phyloP scores from a whole-genome alignment of 1,140 invertebrate species.

The Aphelenchoides fujianensis region DNA sequence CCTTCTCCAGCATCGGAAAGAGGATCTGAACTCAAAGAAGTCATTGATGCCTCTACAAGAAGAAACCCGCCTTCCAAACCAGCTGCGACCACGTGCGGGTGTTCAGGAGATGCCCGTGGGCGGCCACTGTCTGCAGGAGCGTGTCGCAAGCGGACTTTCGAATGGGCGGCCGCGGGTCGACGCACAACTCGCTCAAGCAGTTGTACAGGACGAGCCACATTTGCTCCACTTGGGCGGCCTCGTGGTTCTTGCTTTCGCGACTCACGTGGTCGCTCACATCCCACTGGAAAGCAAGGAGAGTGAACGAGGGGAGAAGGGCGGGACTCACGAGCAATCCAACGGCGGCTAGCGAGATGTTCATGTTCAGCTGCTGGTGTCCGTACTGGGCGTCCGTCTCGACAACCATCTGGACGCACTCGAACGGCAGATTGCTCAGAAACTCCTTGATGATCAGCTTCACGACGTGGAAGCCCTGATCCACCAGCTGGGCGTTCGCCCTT shows the following conservation, averaged over 20 bases:
- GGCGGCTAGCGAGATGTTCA: constrained; percentile 96
- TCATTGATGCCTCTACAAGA: no score
- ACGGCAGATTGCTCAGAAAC: constrained; percentile 67
- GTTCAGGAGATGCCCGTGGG: constrained; percentile 73
- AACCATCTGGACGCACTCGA: constrained; percentile 78
- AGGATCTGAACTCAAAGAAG: constrained; percentile 71
- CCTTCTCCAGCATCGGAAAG: constrained; percentile 91
- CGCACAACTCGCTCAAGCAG: constrained; percentile 77
- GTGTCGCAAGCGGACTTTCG: constrained; percentile 97
- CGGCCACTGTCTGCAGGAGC: constrained; percentile 90
- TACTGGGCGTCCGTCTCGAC: constrained; percentile 92
- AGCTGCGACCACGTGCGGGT: constrained; percentile 51
- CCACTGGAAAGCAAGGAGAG: constrained; percentile 49
- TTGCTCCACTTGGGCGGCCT: constrained; percentile 33
- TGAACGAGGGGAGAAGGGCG: constrained; percentile 26
- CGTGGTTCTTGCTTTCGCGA: constrained; percentile 28
- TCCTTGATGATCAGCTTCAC: constrained; percentile 78
- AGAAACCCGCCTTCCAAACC: constrained; percentile 52
- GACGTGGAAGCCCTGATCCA: constrained; percentile 41
- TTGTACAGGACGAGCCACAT: constrained; percentile 62
- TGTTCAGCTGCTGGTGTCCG: constrained; percentile 88
- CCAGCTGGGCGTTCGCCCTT: constrained; percentile 40
- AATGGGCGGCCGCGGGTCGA: constrained; percentile 88
- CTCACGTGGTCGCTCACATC: constrained; percentile 59
- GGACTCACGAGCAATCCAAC: constrained; percentile 83